Percentiles rank a stretch among this genome's conserved stretches.
phyloP scores from a whole-genome alignment of 2,797 vertebrate species.

The Emydoidea blandingii region DNA sequence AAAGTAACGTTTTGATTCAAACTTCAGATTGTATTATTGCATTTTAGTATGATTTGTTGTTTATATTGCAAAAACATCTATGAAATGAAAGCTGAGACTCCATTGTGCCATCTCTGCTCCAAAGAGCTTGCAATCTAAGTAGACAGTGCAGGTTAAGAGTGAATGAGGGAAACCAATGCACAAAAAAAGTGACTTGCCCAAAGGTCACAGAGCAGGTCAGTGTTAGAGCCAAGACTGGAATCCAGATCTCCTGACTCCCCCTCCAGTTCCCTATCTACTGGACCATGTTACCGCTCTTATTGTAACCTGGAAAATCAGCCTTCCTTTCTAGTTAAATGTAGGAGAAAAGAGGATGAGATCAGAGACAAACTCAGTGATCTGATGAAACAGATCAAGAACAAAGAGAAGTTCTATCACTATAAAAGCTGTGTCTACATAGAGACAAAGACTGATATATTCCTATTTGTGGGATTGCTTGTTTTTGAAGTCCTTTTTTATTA shows the following conservation, averaged over 20 bases:
- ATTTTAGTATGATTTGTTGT: not conserved
- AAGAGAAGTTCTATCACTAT: not conserved
- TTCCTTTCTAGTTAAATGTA: constrained; percentile 5
- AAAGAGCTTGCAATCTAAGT: not conserved
- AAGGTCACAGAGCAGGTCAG: constrained; percentile 8
- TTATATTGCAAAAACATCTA: not conserved
- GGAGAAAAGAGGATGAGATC: constrained; percentile 18
- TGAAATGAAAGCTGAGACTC: not conserved
- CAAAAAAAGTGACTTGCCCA: not conserved
- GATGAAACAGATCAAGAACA: not conserved
- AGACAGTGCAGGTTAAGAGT: constrained; percentile 15
- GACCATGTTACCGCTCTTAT: not conserved
- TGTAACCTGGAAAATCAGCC: not conserved
- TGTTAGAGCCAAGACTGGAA: not conserved
- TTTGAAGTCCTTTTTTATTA: not conserved
- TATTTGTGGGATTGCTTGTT: not conserved
- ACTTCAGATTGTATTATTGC: not conserved
- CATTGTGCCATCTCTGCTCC: not conserved
- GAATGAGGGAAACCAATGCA: not conserved
- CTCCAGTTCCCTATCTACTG: not conserved
- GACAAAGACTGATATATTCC: not conserved
- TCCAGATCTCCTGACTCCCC: constrained; percentile 9
- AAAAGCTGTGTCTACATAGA: not conserved
- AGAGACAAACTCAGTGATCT: not conserved
- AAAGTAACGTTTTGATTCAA: not conserved